phyloP scores from a whole-genome alignment of 2,797 vertebrate genomes.

The Catamblyrhynchus diadema region DNA sequence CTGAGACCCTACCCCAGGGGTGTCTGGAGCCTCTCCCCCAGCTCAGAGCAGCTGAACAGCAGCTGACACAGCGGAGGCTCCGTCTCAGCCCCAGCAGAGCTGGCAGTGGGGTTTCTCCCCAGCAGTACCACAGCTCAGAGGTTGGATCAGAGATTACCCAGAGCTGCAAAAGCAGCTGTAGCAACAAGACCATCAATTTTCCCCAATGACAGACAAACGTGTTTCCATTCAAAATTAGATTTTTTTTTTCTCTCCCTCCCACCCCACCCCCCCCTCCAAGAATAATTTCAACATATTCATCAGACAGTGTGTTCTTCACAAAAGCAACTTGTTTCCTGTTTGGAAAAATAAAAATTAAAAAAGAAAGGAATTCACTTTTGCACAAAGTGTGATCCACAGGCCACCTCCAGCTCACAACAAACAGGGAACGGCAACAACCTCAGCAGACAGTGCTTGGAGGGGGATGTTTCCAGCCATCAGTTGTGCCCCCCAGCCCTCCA shows the following conservation, averaged over 20 bases:
- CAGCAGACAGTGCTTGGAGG: conserved; percentile 34
- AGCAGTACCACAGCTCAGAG: conserved; percentile 35
- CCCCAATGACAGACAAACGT: conserved; percentile 74
- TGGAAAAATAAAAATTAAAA: background rate
- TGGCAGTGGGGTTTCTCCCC: conserved; percentile 41
- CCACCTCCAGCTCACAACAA: conserved; percentile 71
- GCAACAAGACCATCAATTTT: conserved; percentile 65
- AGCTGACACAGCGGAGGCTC: conserved; percentile 39
- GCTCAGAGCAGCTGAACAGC: conserved; percentile 63
- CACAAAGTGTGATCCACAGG: conserved; percentile 73
- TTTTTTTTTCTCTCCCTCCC: background rate
- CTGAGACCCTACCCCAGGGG: too few species aligned
- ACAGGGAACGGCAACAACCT: conserved; percentile 63
- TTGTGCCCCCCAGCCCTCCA: background rate
- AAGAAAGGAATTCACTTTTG: conserved; percentile 62
- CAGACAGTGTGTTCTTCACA: conserved; percentile 77
- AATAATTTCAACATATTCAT: conserved; percentile 68
- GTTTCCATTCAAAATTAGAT: conserved; percentile 72
- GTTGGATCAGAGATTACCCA: conserved; percentile 64
- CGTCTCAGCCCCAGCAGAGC: conserved; percentile 43
- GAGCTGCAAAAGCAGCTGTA: conserved; percentile 65
- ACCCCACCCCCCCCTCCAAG: background rate
- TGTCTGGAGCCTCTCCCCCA: too few species aligned
- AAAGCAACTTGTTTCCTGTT: conserved; percentile 71
- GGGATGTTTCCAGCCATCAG: background rate